Percentiles rank a stretch among this genome's conserved stretches.
Evolutionary conservation across 2,797 vertebrate genomes (phyloP).

Genomic region (Bradypodion pumilum): DNA sequence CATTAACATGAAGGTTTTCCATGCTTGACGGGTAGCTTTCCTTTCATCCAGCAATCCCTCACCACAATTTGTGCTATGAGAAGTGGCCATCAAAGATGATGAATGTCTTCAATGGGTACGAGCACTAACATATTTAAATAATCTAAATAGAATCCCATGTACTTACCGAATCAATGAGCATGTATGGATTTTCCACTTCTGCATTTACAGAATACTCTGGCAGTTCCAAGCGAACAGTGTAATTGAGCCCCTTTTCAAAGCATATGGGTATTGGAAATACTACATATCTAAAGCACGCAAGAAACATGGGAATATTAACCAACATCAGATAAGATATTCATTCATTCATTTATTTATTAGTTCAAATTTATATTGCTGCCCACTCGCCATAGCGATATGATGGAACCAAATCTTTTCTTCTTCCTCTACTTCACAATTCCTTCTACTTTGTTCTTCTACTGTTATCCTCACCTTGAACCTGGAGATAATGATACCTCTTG

Average conservation of each 20-base stretch:
- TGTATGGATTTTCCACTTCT: slow-evolving; percentile 88
- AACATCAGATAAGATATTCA: slow-evolving; percentile 29
- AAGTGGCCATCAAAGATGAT: not conserved
- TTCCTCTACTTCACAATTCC: not conserved
- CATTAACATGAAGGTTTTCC: not conserved
- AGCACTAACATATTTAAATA: not conserved
- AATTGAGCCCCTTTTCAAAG: slow-evolving; percentile 91
- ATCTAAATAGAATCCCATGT: not conserved
- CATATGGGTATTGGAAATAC: slow-evolving; percentile 89
- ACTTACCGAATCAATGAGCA: slow-evolving; percentile 93
- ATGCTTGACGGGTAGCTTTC: not conserved
- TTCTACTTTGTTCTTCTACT: not conserved
- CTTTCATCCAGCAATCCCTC: not conserved
- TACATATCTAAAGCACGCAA: slow-evolving; percentile 76
- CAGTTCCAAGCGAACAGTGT: slow-evolving; percentile 90
- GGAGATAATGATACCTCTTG: slow-evolving; percentile 90
- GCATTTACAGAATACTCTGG: slow-evolving; percentile 86
- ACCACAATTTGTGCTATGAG: not conserved
- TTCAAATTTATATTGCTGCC: too few species aligned
- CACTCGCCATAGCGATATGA: not conserved
- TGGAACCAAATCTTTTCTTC: slow-evolving; percentile 6
- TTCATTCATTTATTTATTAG: too few species aligned
- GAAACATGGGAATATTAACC: not conserved
- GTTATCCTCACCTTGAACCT: slow-evolving; percentile 84
- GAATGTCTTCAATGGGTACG: not conserved